These are phyloP conservation scores for Microcebus tavaratra DNA, from an alignment of 2,113 vertebrate species.

Conservation along the genomic window DNA sequence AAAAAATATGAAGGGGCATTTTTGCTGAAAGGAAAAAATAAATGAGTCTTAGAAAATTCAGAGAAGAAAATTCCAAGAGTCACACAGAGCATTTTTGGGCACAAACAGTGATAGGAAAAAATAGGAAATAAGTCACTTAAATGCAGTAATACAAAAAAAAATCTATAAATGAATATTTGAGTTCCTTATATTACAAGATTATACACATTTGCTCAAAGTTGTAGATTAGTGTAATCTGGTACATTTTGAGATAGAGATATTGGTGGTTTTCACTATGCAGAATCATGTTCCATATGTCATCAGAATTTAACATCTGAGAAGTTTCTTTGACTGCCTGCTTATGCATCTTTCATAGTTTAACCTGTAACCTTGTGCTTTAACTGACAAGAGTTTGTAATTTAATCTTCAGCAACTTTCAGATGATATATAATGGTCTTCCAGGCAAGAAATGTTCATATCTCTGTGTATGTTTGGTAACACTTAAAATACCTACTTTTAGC, in stretches of 20 bases:
- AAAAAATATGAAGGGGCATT: background rate
- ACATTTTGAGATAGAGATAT: background rate
- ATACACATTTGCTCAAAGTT: background rate
- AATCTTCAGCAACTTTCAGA: background rate
- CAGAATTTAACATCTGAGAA: background rate
- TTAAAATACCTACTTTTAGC: slow-evolving; percentile 1
- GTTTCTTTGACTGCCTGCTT: background rate
- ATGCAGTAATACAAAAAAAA: background rate
- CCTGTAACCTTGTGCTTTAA: background rate
- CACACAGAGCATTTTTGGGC: background rate
- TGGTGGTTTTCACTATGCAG: background rate
- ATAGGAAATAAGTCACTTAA: background rate
- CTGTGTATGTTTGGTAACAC: background rate
- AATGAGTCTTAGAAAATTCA: background rate
- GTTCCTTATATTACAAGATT: background rate
- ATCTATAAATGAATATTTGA: background rate
- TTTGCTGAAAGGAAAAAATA: background rate
- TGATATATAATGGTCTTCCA: background rate
- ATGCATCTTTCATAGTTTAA: background rate
- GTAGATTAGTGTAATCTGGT: background rate
- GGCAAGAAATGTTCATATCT: background rate
- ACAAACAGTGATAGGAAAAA: background rate
- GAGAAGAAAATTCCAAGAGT: background rate
- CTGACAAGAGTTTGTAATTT: background rate
- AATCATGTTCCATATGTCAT: background rate